These are phyloP conservation scores for Geococcyx californianus DNA, from an alignment of 2,113 vertebrate genomes.

Conservation along the genomic window DNA sequence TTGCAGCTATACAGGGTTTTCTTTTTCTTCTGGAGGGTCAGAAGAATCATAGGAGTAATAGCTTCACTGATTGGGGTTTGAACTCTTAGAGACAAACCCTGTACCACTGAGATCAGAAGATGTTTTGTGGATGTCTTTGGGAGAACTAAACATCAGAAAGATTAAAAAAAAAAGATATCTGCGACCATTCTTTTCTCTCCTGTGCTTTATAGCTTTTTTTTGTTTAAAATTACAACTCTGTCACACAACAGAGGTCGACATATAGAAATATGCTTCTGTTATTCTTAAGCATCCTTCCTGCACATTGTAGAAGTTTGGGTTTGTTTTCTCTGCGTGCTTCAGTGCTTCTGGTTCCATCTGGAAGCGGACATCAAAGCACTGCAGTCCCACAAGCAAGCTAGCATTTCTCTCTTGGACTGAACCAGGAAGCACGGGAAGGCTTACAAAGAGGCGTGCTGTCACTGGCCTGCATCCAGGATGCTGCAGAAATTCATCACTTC, in stretches of 20 bases:
- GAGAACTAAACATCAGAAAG: neutral
- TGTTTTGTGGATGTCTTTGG: neutral
- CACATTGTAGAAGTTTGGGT: neutral
- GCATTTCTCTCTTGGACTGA: conserved; percentile 29
- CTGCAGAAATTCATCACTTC: rapidly evolving
- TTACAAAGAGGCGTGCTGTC: neutral
- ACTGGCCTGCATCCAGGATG: neutral
- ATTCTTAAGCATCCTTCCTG: conserved; percentile 53
- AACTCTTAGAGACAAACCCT: neutral
- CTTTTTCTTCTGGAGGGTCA: neutral
- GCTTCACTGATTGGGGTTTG: conserved; percentile 12
- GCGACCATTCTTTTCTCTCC: neutral
- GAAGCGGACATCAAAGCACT: conserved; percentile 43
- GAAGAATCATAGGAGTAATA: conserved; percentile 4
- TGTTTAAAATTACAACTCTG: neutral
- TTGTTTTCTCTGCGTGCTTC: conserved; percentile 42
- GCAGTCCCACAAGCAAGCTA: neutral
- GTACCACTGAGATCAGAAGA: neutral
- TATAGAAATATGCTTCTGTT: neutral
- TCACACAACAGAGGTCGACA: neutral
- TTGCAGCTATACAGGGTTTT: neutral
- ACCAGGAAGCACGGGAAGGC: conserved; percentile 21
- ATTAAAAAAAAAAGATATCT: neutral
- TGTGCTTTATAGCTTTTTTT: neutral
- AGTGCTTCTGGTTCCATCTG: conserved; percentile 44